These are phyloP conservation scores for Muscicapa striata DNA, from an alignment of 2,797 vertebrate species.

Conservation along the genomic window DNA sequence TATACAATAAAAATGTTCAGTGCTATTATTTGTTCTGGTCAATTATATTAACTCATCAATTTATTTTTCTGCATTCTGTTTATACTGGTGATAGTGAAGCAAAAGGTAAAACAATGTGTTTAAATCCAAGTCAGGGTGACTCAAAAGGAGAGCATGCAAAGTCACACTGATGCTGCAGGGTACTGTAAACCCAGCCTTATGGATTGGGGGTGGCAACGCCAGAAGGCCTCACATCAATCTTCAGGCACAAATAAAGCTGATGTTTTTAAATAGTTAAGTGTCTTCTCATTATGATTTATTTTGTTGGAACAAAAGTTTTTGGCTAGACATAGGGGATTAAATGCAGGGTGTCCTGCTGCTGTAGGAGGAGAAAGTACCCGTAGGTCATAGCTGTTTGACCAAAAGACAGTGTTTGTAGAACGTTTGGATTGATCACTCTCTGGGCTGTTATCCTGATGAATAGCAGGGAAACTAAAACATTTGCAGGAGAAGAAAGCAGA, in stretches of 20 bases:
- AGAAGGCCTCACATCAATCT: neutral
- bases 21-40: neutral
- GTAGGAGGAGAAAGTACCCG: neutral
- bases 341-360: neutral
- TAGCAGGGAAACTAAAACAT: neutral
- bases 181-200: neutral
- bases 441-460: neutral
- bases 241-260: neutral
- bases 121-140: neutral
- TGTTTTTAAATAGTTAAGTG: neutral
- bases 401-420: neutral
- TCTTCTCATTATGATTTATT: neutral
- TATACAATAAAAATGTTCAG: neutral
- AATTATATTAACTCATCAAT: neutral
- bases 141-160: neutral
- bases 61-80: neutral
- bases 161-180: accelerated
- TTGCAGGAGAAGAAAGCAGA: accelerated
- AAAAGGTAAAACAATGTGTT: neutral
- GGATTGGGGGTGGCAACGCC: accelerated
- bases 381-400: neutral
- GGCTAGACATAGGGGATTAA: neutral
- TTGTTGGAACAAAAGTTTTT: neutral
- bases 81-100: neutral
- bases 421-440: neutral